Base-by-base conservation (phyloP, 2,888 invertebrate species). In the Lottia gigantea region DNA sequence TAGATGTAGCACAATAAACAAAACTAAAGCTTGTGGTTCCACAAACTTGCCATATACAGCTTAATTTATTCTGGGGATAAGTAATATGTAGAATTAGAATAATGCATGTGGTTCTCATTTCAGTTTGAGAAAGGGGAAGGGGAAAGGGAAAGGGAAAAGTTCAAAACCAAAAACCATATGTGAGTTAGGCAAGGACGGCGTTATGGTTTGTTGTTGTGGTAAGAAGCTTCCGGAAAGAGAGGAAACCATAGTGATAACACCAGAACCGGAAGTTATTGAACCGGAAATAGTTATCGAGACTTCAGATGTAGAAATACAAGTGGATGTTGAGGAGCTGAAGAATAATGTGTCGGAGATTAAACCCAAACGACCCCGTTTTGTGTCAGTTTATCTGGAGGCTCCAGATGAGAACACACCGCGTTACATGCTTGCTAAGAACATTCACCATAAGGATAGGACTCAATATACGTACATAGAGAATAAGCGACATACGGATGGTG, bases 201-300 rank as follows among this genome's bases (percentile, higher is more conserved):
- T 12, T 11, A 55, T 55, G 55, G 19, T 19, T 0, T 55, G 55
- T 23, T 55, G 55, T 55, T 55, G 55, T 55, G 11, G 12, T 8
- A 55, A 55, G 23, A 3, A 23, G 11, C 19, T 23, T 23, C 23
- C 55, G 0, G 14, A 23, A 23, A 8, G 3, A 14, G 55, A 55
- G 14, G 55, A 55, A 23, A 23, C 14, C 23, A 19, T 23, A 12
- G 23, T 55, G 12, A 55, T 23, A 23, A 23, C 55, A 55, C 23
- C 55, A 8, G 55, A 55, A 55, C 19, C 23, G 12, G 49, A 49
- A 49, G n/a, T 19, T 2, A 23, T 23, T 23, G 55, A 55, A 16
- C 55, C 55, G 23, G 55, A 55, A 55, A 23, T 55, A 55, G 23
- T 55, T 3, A 55, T 55, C 23, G 55, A 55, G 23, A 55, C 55